Conservation (phyloP, 2,888 invertebrate genomes). For the Athalia cordata region DNA sequence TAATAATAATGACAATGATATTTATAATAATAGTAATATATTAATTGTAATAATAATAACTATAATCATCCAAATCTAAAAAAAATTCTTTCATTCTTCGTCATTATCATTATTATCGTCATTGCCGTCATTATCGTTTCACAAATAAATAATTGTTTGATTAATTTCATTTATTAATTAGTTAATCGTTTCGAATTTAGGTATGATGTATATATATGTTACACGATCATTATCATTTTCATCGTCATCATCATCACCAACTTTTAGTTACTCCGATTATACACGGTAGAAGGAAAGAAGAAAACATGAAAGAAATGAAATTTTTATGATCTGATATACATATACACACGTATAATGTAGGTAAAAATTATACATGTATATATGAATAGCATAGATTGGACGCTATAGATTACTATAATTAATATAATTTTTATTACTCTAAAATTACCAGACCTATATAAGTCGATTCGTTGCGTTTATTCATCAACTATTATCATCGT, state of each 20-base stretch:
- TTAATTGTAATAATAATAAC: slow-evolving; percentile 18
- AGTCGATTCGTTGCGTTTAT: slow-evolving; percentile 26
- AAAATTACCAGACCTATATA: slow-evolving; percentile 22
- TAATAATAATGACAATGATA: slow-evolving; percentile 19
- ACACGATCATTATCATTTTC: too few relatives aligned
- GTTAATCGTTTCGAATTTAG: neutral
- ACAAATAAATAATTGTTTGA: slow-evolving; percentile 44
- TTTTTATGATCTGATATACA: neutral
- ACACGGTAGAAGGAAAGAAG: neutral
- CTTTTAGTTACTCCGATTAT: neutral
- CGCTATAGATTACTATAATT: slow-evolving; percentile 22
- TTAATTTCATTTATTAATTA: slow-evolving; percentile 4
- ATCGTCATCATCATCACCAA: too few relatives aligned
- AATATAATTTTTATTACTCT: slow-evolving; percentile 14
- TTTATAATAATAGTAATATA: slow-evolving; percentile 4
- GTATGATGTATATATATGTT: neutral
- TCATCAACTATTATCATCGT: neutral
- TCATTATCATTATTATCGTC: slow-evolving; percentile 56
- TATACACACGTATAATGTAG: neutral
- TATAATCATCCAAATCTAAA: slow-evolving; percentile 43
- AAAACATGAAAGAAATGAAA: slow-evolving; percentile 5
- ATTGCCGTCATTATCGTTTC: slow-evolving; percentile 53
- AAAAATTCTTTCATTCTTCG: slow-evolving; percentile 42
- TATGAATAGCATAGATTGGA: slow-evolving; percentile 3
- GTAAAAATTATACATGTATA: slow-evolving; percentile 4